Conservation (phyloP, 2,888 invertebrate species). For the Nemoura dubitans region DNA sequence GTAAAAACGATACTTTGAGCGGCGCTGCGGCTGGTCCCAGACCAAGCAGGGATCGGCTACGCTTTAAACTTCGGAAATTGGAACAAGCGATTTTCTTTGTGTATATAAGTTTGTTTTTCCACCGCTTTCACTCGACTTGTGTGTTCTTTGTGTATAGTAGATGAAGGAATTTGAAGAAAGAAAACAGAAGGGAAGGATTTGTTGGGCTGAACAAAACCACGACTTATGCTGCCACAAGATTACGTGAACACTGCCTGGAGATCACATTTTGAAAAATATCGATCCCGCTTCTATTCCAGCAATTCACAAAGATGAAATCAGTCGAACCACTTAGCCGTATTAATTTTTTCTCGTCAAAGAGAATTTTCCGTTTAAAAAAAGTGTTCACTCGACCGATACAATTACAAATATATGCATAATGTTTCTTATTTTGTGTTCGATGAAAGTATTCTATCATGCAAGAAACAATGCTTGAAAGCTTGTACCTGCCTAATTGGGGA, state of each 20-base stretch:
- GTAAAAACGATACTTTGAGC: conserved; percentile 23
- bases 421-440: neutral
- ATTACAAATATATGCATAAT: too few species aligned
- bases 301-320: neutral
- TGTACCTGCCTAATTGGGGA: neutral
- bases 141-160: conserved; percentile 33
- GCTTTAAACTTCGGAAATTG: conserved; percentile 23
- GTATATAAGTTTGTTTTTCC: conserved; percentile 34
- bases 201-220: conserved; percentile 31
- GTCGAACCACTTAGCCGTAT: neutral
- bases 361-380: neutral
- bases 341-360: neutral
- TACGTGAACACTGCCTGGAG: neutral
- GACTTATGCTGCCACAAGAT: conserved; percentile 27
- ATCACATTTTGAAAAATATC: conserved; percentile 24
- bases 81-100: conserved; percentile 34
- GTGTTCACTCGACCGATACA: neutral
- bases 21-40: neutral
- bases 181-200: conserved; percentile 34
- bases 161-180: conserved; percentile 30
- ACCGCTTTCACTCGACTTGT: conserved; percentile 32
- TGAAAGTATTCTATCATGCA: neutral
- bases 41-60: neutral
- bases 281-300: neutral
- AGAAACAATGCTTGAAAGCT: neutral